phyloP scores from a whole-genome alignment of 2,113 vertebrate species.

The Ivindomyrus marchei region DNA sequence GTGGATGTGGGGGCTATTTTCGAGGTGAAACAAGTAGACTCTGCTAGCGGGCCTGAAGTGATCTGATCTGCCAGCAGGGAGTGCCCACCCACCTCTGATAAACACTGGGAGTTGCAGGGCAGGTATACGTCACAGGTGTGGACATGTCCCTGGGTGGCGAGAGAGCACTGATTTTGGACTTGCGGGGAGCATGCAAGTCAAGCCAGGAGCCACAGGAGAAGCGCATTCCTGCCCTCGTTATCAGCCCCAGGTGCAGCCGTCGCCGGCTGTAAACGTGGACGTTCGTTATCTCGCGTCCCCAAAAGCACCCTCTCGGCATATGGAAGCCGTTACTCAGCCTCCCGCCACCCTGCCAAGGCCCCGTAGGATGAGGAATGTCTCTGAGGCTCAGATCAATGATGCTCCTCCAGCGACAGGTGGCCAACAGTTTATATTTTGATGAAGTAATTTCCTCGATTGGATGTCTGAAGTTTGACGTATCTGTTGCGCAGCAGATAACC shows the following conservation, averaged over 20 bases:
- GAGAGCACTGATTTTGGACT: neutral
- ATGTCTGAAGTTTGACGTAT: neutral
- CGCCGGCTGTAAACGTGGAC: neutral
- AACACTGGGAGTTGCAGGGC: neutral
- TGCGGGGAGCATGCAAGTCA: neutral
- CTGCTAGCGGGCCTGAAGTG: neutral
- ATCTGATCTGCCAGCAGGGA: neutral
- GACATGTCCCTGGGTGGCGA: neutral
- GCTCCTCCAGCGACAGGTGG: neutral
- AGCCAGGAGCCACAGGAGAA: neutral
- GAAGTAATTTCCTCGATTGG: neutral
- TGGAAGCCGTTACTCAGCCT: neutral
- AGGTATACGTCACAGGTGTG: neutral
- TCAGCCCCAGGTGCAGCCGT: neutral
- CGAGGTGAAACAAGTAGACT: neutral
- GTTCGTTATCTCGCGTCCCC: neutral
- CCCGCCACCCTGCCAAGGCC: neutral
- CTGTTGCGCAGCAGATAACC: neutral
- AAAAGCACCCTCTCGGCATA: neutral
- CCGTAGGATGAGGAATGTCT: neutral
- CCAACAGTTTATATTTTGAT: neutral
- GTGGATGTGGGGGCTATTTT: neutral
- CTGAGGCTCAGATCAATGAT: neutral
- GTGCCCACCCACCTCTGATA: neutral
- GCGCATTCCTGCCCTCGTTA: neutral